A percentile compares a stretch with the other conserved stretches of the same genome.
phyloP scores from a whole-genome alignment of 2,113 vertebrate genomes.

The Trematocara macrostoma region DNA sequence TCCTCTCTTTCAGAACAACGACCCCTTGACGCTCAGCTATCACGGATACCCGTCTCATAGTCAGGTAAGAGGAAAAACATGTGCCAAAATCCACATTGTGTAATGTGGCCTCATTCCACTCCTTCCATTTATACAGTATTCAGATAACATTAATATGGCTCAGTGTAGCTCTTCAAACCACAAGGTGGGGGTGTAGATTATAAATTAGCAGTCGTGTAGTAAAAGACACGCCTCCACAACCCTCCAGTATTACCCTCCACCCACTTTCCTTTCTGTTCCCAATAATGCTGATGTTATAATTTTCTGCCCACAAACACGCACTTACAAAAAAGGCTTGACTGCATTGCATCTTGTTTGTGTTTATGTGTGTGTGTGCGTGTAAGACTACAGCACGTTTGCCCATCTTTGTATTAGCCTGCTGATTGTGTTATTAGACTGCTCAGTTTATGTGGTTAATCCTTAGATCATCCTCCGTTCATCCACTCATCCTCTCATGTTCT shows the following conservation, averaged over 20 bases:
- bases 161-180: conserved; percentile 32
- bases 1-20: conserved; percentile 71
- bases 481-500: conserved; percentile 65
- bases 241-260: conserved; percentile 2
- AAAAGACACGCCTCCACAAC: conserved; percentile 28
- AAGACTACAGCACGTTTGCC: conserved; percentile 34
- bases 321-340: background rate
- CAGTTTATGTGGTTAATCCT: conserved; percentile 73
- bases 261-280: background rate
- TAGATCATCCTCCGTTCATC: conserved; percentile 67
- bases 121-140: background rate
- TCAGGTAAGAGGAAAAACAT: conserved; percentile 63
- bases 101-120: background rate
- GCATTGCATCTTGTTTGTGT: background rate
- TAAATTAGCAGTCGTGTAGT: conserved; percentile 35
- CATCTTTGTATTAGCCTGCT: conserved; percentile 49
- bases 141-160: background rate
- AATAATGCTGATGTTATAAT: background rate
- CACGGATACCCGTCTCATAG: conserved; percentile 71
- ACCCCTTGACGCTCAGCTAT: conserved; percentile 71
- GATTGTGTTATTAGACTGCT: conserved; percentile 68
- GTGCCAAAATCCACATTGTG: background rate
- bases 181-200: conserved; percentile 61
- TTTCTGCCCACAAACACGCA: background rate
- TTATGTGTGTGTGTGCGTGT: background rate